phyloP scores from a whole-genome alignment of 2,888 invertebrate genomes.

The Orthosia gothica region DNA sequence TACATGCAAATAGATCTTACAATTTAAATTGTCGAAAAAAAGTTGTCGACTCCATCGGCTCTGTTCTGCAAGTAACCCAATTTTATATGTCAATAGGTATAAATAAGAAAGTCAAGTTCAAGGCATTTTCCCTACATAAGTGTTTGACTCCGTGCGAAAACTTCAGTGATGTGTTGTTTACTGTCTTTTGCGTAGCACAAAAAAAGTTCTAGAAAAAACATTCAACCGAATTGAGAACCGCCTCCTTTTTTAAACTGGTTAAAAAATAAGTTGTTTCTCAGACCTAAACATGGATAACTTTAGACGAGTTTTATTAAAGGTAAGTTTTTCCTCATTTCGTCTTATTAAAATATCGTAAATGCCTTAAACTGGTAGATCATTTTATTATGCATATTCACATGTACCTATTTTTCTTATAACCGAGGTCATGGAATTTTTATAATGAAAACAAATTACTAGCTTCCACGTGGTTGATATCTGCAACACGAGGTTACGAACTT shows the following conservation, averaged over 20 bases:
- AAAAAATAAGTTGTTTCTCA: too few species aligned
- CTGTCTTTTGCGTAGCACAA: background rate
- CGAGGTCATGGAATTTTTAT: background rate
- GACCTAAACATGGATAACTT: constrained; percentile 73
- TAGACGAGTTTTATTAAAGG: constrained; percentile 77
- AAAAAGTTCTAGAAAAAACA: background rate
- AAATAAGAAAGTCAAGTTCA: constrained; percentile 85
- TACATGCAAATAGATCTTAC: too few species aligned
- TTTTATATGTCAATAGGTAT: constrained; percentile 72
- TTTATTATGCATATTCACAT: background rate
- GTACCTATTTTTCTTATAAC: background rate
- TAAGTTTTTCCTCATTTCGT: constrained; percentile 63
- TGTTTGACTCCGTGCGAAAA: constrained; percentile 8
- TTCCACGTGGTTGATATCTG: background rate
- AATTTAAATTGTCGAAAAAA: too few species aligned
- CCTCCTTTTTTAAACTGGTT: too few species aligned
- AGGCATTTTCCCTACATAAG: constrained; percentile 73
- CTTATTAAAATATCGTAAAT: background rate
- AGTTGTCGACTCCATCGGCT: constrained; percentile 65
- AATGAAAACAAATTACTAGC: background rate
- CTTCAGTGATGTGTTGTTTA: constrained; percentile 10
- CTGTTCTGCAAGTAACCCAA: constrained; percentile 66
- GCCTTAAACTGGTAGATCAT: background rate
- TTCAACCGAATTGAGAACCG: too few species aligned
- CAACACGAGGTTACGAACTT: background rate